Percentiles rank a stretch among this genome's conserved stretches.
These are phyloP conservation scores for Prolemur simus DNA, from an alignment of 2,113 vertebrate species.

Conservation along the genomic window DNA sequence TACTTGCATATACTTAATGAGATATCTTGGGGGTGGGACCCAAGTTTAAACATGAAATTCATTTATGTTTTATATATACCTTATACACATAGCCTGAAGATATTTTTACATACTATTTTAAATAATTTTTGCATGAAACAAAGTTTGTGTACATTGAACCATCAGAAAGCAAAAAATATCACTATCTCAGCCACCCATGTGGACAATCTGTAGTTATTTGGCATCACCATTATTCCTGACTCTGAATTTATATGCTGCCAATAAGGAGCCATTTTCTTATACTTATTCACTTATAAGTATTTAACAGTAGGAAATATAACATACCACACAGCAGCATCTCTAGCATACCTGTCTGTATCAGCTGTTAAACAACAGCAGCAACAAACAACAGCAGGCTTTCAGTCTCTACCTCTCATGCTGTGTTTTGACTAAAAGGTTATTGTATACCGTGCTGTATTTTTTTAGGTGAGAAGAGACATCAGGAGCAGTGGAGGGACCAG, in stretches of 20 bases:
- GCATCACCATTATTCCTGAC: not conserved
- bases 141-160: not conserved
- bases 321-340: not conserved
- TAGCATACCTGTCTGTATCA: not conserved
- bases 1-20: not conserved
- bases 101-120: not conserved
- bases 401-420: not conserved
- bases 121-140: not conserved
- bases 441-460: not conserved
- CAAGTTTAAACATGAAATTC: not conserved
- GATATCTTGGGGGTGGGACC: not conserved
- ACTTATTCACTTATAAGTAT: not conserved
- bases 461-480: not conserved
- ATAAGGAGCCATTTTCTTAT: not conserved
- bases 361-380: not conserved
- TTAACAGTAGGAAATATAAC: not conserved
- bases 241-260: not conserved
- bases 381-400: not conserved
- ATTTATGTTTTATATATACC: not conserved
- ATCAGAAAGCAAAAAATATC: not conserved
- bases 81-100: not conserved
- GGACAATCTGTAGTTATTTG: not conserved
- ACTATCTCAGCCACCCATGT: not conserved
- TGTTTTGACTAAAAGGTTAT: not conserved
- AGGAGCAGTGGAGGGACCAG: not conserved